These are phyloP conservation scores for Myocastor coypus DNA, from an alignment of 2,113 vertebrate genomes.

Conservation along the genomic window DNA sequence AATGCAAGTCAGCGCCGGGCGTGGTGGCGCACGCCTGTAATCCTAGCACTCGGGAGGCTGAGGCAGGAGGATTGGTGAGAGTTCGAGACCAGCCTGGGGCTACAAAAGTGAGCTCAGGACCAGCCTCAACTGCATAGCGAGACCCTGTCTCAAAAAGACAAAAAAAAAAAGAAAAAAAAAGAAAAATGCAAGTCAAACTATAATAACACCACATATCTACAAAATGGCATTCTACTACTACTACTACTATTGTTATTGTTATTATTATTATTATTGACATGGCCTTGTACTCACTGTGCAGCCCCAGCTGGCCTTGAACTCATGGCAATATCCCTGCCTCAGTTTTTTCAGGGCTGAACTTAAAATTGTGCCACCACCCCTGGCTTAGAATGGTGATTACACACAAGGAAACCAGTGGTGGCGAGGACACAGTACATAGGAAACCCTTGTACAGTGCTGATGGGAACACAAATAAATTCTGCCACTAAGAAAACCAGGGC, in stretches of 20 bases:
- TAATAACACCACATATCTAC: not conserved
- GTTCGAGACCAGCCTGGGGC: no score
- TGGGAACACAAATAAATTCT: not conserved
- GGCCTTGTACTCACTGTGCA: not conserved
- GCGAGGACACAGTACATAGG: not conserved
- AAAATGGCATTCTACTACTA: not conserved
- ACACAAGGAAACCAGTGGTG: not conserved
- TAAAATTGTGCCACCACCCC: not conserved
- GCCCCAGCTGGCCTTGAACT: not conserved
- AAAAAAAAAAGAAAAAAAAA: slow-evolving; percentile 12
- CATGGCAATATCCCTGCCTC: not conserved
- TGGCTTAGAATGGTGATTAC: not conserved
- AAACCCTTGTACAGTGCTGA: no score
- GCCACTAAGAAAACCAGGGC: not conserved
- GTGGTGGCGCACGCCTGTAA: no score
- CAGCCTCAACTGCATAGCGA: no score
- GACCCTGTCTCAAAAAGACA: no score
- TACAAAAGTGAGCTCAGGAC: no score
- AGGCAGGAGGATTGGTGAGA: no score
- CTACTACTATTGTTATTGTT: not conserved
- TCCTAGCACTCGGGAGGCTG: no score
- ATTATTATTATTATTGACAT: not conserved
- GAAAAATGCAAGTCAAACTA: slow-evolving; percentile 10
- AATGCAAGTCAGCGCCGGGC: slow-evolving; percentile 28
- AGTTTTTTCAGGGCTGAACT: not conserved